Evolutionary conservation across 2,888 invertebrate genomes (phyloP).

Genomic region (Nyleta sp.): DNA sequence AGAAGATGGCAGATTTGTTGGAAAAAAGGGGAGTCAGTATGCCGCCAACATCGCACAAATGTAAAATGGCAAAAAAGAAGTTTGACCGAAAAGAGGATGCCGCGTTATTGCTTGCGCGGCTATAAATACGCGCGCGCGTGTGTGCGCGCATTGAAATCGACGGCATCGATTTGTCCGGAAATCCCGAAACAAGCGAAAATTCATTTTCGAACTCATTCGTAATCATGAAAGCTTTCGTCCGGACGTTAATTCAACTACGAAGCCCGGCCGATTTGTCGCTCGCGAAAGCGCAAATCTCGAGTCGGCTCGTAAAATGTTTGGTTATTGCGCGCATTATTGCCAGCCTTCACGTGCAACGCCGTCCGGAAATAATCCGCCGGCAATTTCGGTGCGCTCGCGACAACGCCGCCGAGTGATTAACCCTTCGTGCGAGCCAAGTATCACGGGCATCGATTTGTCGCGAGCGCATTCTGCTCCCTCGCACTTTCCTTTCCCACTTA

Average conservation of each 20-base stretch:
- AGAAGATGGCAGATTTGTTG: constrained; percentile 72
- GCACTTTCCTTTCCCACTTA: constrained; percentile 29
- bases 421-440: constrained; percentile 45
- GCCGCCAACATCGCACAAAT: constrained; percentile 76
- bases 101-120: constrained; percentile 54
- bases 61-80: constrained; percentile 72
- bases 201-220: constrained; percentile 56
- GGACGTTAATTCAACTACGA: constrained; percentile 56
- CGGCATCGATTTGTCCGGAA: constrained; percentile 43
- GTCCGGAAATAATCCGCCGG: constrained; percentile 76
- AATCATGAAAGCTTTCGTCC: constrained; percentile 50
- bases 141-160: constrained; percentile 17
- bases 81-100: constrained; percentile 65
- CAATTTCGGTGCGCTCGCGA: constrained; percentile 73
- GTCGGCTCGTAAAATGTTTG: constrained; percentile 72
- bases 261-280: constrained; percentile 44
- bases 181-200: constrained; percentile 58
- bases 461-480: constrained; percentile 8
- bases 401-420: constrained; percentile 67
- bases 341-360: constrained; percentile 64
- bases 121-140: constrained; percentile 20
- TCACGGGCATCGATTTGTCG: constrained; percentile 49
- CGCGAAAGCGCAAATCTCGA: constrained; percentile 55
- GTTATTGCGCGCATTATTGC: constrained; percentile 73
- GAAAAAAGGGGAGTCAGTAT: constrained; percentile 75